Conservation (phyloP, 2,113 vertebrate species). For the Neogale vison region DNA sequence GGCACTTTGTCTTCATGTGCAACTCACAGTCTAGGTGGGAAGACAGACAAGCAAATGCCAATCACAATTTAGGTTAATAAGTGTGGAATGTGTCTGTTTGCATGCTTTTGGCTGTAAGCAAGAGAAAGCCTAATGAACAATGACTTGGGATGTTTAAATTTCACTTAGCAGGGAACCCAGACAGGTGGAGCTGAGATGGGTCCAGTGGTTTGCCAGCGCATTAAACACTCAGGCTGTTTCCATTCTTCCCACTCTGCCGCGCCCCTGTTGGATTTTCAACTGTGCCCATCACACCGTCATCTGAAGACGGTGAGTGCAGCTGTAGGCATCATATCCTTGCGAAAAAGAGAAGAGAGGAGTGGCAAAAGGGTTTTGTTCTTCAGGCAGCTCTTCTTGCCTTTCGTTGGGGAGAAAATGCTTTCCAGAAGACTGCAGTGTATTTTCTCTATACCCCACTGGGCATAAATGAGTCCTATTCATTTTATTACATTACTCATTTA, state of each 20-base stretch:
- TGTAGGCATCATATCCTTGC: accelerated
- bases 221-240: background rate
- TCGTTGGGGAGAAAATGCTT: background rate
- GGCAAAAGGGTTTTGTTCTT: background rate
- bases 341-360: background rate
- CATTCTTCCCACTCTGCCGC: accelerated
- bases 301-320: background rate
- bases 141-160: background rate
- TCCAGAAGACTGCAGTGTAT: background rate
- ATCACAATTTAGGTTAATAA: background rate
- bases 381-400: background rate
- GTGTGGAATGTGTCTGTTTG: background rate
- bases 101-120: background rate
- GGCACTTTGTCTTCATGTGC: background rate
- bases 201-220: background rate
- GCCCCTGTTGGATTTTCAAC: background rate
- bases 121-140: background rate
- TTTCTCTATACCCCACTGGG: background rate
- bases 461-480: background rate
- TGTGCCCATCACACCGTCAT: background rate
- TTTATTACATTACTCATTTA: background rate
- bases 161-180: constrained; percentile 19
- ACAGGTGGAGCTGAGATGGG: background rate
- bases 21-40: background rate
- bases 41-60: constrained; percentile 21